These are phyloP conservation scores for Protodeltote pygarga DNA, from an alignment of 2,888 invertebrate species.

Conservation along the genomic window DNA sequence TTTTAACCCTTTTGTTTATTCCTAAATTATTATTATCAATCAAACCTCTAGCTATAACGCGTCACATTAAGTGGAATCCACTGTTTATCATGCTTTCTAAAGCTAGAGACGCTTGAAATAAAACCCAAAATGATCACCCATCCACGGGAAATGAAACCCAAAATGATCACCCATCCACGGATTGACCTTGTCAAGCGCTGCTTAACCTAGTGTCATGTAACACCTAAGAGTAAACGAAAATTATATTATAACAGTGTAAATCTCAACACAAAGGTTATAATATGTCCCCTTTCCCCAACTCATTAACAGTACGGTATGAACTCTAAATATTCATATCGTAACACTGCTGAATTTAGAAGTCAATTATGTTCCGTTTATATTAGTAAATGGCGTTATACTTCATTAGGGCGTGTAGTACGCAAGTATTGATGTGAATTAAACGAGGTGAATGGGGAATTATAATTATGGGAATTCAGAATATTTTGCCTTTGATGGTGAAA, in stretches of 20 bases:
- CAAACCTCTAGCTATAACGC: no score
- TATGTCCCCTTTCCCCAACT: conserved; percentile 34
- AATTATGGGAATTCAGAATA: not conserved
- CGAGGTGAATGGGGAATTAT: conserved; percentile 1
- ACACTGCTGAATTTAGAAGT: conserved; percentile 30
- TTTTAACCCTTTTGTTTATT: no score
- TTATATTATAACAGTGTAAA: conserved; percentile 41
- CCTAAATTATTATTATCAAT: no score
- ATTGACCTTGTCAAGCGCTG: no score
- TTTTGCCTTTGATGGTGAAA: not conserved
- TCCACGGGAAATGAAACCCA: no score
- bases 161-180: no score
- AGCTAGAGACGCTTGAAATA: no score
- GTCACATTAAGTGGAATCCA: no score
- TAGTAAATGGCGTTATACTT: conserved; percentile 23
- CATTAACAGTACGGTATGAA: conserved; percentile 40
- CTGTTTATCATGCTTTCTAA: no score
- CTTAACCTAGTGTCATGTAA: conserved; percentile 4
- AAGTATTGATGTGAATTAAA: conserved; percentile 18
- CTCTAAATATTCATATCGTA: conserved; percentile 48
- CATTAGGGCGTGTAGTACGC: conserved; percentile 18
- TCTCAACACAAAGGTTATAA: conserved; percentile 43
- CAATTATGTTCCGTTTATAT: conserved; percentile 32
- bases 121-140: no score
- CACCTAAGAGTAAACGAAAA: conserved; percentile 41